Evolutionary conservation across 2,113 vertebrate genomes (phyloP), one percentile per base, ranked within the genome.

Genomic region (Dipodomys merriami): DNA sequence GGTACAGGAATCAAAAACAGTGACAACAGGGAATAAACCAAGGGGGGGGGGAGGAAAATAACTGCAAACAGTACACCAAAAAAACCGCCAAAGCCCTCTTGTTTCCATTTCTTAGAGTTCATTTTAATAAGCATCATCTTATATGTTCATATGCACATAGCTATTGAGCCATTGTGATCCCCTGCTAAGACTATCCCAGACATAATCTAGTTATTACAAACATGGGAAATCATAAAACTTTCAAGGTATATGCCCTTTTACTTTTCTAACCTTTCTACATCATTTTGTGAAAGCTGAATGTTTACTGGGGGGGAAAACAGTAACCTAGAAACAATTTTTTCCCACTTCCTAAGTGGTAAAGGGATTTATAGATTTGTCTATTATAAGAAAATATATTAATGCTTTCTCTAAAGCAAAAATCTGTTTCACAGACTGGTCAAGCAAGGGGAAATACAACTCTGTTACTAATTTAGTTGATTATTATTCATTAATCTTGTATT

Each of bases 321-420:
- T 13, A 84, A 72, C 27, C 87, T 82, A 85, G 53, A 71, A 83
- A 49, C 22, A 33, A 10, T 46, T 71, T 78, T 62, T 64, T 57
- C 35, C 30, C 9, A 93, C 35, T 91, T 82, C 7, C 30, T 44
- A 69, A 10, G 69, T 16, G 18, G 19, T 46, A 83, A 90, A 15
- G 35, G 15, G 11, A 2, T 65, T 79, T 83, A 35, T 49, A 53
- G 6, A 73, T 15, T 81, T 76, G 7, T 2, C 20, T 39, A 57
- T 53, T 68, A 44, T 6, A 91, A 83, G 67, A 73, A 76, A 62
- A 6, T 11, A 10, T 49, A 49, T 12, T 49, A 12, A n/a, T n/a
- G 18, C 84, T 80, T 79, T 84, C 73, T 84, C 73, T 88, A 64
- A 83, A 39, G 79, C 18, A 79, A 67, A 87, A 39, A 68, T 20